Percentiles rank a stretch among this genome's conserved stretches.
phyloP scores from a whole-genome alignment of 2,888 invertebrate species.

The Caenorhabditis panamensis region DNA sequence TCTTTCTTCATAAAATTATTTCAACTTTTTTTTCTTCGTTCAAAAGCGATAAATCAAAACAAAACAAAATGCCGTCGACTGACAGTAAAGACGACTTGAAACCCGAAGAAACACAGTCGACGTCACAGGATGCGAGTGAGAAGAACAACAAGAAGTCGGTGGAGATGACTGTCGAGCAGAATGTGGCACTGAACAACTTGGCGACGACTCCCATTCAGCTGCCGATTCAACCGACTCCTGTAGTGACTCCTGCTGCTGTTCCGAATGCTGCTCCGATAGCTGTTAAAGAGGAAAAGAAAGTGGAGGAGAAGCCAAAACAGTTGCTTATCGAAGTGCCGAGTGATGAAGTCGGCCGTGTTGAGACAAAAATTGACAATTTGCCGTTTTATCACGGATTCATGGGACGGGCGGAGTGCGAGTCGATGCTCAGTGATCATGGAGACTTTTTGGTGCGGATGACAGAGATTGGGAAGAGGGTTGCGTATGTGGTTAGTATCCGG shows the following conservation, averaged over 20 bases:
- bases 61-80: constrained; percentile 20
- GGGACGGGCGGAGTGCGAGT: constrained; percentile 57
- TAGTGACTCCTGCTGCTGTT: constrained; percentile 4
- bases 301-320: background rate
- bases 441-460: constrained; percentile 68
- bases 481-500: constrained; percentile 61
- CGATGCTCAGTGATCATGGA: constrained; percentile 59
- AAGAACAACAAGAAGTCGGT: background rate
- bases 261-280: constrained; percentile 1
- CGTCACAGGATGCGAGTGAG: background rate
- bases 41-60: background rate
- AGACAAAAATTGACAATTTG: constrained; percentile 62
- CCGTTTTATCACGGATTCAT: constrained; percentile 68
- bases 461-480: constrained; percentile 44
- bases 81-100: constrained; percentile 6
- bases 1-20: background rate
- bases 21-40: background rate
- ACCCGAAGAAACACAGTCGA: constrained; percentile 28
- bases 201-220: constrained; percentile 38
- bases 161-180: background rate
- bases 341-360: constrained; percentile 63
- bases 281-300: background rate
- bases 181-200: constrained; percentile 27
- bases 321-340: constrained; percentile 42
- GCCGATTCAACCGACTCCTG: constrained; percentile 14